Base-by-base conservation (phyloP, 2,113 vertebrate genomes). In the Meriones unguiculatus region DNA sequence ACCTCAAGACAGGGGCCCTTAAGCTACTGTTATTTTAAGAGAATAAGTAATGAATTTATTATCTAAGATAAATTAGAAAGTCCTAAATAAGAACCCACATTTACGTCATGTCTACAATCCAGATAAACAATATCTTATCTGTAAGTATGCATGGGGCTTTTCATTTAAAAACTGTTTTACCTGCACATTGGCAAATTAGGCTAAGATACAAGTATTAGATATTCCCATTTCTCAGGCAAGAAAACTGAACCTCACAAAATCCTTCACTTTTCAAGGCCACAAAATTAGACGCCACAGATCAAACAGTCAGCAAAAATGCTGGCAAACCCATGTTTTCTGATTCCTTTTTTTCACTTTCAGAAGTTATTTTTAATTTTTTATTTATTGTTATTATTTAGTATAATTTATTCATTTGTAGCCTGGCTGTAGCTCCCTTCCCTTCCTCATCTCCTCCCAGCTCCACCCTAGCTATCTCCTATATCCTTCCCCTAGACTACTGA, bases 271-370 rank as follows among this genome's bases (percentile, higher is more conserved):
- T 91, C n/a, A 86, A 70, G n/a, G 15, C 91, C n/a, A 76, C 59
- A 91, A 59, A 93, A 52, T 92, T 72, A 92, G 84, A 96, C 77
- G 35, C 52, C 69, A 88, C 65, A 54, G 85, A 70, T 91, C 2
- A 22, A 91, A 73, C 4, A 70, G n/a, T 7, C 69, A 73, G 12
- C 10, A n/a, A 91, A 57, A 82, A 54, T 52, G 62, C 67, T 67
- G 30, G 30, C 15, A 89, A 81, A 80, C 64, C 7, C 3, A 8
- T 81, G 54, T 93, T 25, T 38, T 93, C 35, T 94, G 81, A 88
- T 30, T 80, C 65, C 46, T 46, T 46, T 46, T 46, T 46, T 46
- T 46, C 41, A 46, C 46, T 46, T 46, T 46, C 46, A 46, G 46
- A 46, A 46, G 46, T 46, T 46, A 46, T 46, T 46, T 46, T 46